phyloP scores from a whole-genome alignment of 2,797 vertebrate species.

The Sibirionetta formosa region DNA sequence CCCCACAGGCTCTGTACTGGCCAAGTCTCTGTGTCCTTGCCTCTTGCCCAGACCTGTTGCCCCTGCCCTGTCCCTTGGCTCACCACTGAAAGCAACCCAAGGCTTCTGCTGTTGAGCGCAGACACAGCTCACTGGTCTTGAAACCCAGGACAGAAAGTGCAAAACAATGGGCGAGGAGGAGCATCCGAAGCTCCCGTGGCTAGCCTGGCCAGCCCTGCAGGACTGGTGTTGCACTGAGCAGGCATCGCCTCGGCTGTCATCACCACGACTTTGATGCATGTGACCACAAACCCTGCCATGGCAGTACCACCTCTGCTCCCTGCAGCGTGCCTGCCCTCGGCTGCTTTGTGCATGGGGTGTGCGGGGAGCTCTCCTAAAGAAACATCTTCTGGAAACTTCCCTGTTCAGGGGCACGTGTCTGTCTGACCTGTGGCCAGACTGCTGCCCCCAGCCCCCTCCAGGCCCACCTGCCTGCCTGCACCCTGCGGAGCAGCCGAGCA shows the following conservation, averaged over 20 bases:
- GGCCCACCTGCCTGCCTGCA: not conserved
- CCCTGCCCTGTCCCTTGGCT: rapidly evolving
- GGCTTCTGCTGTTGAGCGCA: not conserved
- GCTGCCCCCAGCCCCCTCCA: not conserved
- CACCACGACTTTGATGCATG: rapidly evolving
- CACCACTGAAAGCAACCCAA: not conserved
- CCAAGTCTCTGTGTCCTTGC: rapidly evolving
- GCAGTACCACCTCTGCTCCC: not conserved
- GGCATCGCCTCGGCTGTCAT: not conserved
- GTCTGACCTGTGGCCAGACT: not conserved
- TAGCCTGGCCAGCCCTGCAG: not conserved
- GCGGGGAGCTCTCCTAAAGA: not conserved
- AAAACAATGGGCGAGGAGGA: not conserved
- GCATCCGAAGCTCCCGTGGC: rapidly evolving
- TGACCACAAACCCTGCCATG: rapidly evolving
- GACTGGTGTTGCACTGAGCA: rapidly evolving
- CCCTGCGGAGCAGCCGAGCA: not conserved
- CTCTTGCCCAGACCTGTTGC: not conserved
- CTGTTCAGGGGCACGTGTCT: rapidly evolving
- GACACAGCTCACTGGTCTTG: constrained; percentile 45
- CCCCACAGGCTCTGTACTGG: not conserved
- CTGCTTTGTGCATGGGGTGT: rapidly evolving
- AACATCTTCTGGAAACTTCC: not conserved
- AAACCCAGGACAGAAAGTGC: constrained; percentile 20
- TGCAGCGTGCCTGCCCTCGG: not conserved